These are phyloP conservation scores for Ellobium chinense DNA, from an alignment of 2,888 invertebrate genomes.

Conservation along the genomic window DNA sequence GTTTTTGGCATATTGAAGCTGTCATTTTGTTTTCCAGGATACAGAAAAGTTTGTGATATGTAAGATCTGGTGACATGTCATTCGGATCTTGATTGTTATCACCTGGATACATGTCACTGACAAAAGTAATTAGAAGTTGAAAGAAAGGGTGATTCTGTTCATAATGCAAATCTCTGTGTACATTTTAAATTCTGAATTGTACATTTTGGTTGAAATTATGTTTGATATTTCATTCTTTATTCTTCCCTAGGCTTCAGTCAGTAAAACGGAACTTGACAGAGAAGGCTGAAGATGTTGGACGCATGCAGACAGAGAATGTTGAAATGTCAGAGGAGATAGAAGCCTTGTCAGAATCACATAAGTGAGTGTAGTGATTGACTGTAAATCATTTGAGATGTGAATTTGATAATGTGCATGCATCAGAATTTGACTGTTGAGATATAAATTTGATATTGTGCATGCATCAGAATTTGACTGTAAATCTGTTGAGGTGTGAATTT, in stretches of 20 bases:
- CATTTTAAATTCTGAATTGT: not conserved
- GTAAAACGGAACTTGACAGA: conserved; percentile 64
- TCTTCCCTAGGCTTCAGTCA: conserved; percentile 64
- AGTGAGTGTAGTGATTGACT: too few species aligned
- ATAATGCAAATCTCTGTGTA: not conserved
- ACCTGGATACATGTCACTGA: not conserved
- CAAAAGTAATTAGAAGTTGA: not conserved
- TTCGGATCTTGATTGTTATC: too few species aligned
- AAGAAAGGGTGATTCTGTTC: not conserved
- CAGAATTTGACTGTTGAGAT: too few species aligned
- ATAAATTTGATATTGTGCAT: too few species aligned
- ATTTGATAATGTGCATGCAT: too few species aligned
- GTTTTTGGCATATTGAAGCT: too few species aligned
- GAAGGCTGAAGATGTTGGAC: conserved; percentile 74
- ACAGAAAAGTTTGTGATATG: too few species aligned
- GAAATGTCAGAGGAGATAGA: conserved; percentile 71
- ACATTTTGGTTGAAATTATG: not conserved
- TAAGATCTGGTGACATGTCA: too few species aligned
- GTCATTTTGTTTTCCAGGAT: too few species aligned
- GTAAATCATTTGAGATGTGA: too few species aligned
- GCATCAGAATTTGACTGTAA: too few species aligned
- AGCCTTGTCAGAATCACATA: conserved; percentile 71
- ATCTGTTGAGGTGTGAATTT: too few species aligned
- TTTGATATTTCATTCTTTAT: not conserved
- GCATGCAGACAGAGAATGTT: conserved; percentile 70